Evolutionary conservation across 2,797 vertebrate species (phyloP).

Genomic region (Sardinella longiceps): DNA sequence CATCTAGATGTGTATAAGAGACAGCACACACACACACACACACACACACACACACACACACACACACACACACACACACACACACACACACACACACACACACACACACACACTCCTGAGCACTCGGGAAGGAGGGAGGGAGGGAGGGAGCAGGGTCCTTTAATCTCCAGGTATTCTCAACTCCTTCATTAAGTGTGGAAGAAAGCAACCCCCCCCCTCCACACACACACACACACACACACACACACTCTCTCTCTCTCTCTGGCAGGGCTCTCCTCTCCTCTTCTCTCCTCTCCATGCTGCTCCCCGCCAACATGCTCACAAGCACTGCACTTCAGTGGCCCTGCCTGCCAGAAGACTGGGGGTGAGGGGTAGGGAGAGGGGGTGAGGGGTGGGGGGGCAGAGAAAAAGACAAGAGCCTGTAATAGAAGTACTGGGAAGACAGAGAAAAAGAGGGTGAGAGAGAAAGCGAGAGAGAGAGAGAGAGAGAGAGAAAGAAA

Average conservation of each 20-base stretch:
- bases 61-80: too few relatives aligned
- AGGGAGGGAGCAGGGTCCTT: slow-evolving; percentile 48
- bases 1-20: too few relatives aligned
- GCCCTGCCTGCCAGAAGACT: slow-evolving; percentile 25
- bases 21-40: slow-evolving; percentile 9
- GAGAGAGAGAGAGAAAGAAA: slow-evolving; percentile 20
- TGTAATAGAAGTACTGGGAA: slow-evolving; percentile 43
- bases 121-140: slow-evolving; percentile 4
- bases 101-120: slow-evolving; percentile 34
- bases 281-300: not conserved
- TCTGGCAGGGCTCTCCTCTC: slow-evolving; percentile 41
- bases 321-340: slow-evolving; percentile 37
- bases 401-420: slow-evolving; percentile 23
- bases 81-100: too few relatives aligned
- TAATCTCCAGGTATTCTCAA: slow-evolving; percentile 59
- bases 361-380: too few relatives aligned
- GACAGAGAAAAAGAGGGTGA: slow-evolving; percentile 40
- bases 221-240: too few relatives aligned
- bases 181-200: slow-evolving; percentile 58
- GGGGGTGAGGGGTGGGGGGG: not conserved
- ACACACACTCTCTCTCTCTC: too few relatives aligned
- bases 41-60: too few relatives aligned
- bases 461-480: slow-evolving; percentile 36
- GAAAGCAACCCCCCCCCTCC: slow-evolving; percentile 45
- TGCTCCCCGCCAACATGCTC: slow-evolving; percentile 48